phyloP scores from a whole-genome alignment of 2,888 invertebrate species.

The Piscicola geometra region DNA sequence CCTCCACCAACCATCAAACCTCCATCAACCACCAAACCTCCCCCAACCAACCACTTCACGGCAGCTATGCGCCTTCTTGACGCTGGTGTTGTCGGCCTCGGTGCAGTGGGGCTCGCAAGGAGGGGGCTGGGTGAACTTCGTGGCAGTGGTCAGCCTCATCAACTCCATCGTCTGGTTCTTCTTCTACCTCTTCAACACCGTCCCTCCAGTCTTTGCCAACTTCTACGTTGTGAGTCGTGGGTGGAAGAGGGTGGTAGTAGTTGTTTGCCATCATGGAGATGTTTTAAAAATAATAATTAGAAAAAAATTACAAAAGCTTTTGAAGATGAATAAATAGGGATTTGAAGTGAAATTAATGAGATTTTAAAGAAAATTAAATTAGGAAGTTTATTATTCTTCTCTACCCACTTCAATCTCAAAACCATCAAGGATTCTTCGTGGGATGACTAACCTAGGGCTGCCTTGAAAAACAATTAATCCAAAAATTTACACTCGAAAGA shows the following conservation, averaged over 20 bases:
- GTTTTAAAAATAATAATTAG: not conserved
- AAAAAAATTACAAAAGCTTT: not conserved
- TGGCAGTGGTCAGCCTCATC: conserved; percentile 2
- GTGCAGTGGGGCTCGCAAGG: conserved; percentile 3
- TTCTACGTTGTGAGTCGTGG: conserved; percentile 28
- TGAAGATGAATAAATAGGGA: not conserved
- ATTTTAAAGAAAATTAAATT: too few species aligned
- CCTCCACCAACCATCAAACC: too few species aligned
- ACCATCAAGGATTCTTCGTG: too few species aligned
- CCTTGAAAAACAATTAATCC: too few species aligned
- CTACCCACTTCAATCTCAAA: too few species aligned
- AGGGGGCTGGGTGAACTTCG: conserved; percentile 35
- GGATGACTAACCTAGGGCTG: too few species aligned
- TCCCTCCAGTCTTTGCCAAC: conserved; percentile 32
- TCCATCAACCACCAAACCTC: not conserved
- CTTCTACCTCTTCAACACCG: conserved; percentile 31
- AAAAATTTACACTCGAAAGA: too few species aligned
- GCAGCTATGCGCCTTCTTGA: conserved; percentile 13
- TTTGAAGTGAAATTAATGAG: not conserved
- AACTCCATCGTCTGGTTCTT: conserved; percentile 20
- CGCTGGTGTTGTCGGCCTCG: conserved; percentile 19
- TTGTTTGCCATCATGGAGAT: too few species aligned
- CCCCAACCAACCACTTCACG: not conserved
- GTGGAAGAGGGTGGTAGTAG: too few species aligned
- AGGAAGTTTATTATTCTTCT: too few species aligned